Evolutionary conservation across 1,140 invertebrate genomes (phyloP), one percentile per base, ranked within the genome.

Genomic region (Eulimnadia texana): DNA sequence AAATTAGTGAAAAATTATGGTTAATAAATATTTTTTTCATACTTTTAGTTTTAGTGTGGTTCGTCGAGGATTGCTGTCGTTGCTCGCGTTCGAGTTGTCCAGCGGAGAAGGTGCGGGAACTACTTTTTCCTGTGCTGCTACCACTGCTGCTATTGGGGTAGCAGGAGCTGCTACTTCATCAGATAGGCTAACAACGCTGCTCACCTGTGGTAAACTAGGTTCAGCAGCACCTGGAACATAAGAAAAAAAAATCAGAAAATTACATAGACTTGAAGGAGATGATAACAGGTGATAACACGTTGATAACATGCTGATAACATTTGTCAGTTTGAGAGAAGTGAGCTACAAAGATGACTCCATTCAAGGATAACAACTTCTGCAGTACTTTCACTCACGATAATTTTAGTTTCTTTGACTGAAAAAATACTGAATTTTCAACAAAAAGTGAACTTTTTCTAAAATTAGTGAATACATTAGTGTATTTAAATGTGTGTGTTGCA

Each of bases 1-100:
- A 42, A 42, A 42, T 9, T 16, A n/a, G n/a, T n/a, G n/a, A n/a
- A n/a, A n/a, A n/a, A n/a, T n/a, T n/a, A n/a, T n/a, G n/a, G n/a
- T n/a, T n/a, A n/a, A n/a, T n/a, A n/a, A n/a, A n/a, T n/a, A n/a
- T n/a, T n/a, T n/a, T n/a, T n/a, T n/a, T n/a, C n/a, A n/a, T 16
- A 42, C 33, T 22, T 61, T 61, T 11, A 61, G 33, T 10, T 51
- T 50, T 9, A 61, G 60, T 29, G 60, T 61, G 2, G 60, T 42
- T 3, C 60, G 50, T 29, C 60, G 60, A 0, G 55, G 55, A 23
- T 58, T 42, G 55, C 20, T 42, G 1, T 50, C n/a, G 29, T 24
- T 23, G 27, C 29, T 51, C 24, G 51, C 27, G 27, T 23, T 19
- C 22, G 52, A 13, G 47, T 49, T 50, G 24, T 49, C 33, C 19